Evolutionary conservation across 2,888 invertebrate genomes (phyloP), one percentile per base, ranked within the genome.

Genomic region (Oscheius myriophilus): DNA sequence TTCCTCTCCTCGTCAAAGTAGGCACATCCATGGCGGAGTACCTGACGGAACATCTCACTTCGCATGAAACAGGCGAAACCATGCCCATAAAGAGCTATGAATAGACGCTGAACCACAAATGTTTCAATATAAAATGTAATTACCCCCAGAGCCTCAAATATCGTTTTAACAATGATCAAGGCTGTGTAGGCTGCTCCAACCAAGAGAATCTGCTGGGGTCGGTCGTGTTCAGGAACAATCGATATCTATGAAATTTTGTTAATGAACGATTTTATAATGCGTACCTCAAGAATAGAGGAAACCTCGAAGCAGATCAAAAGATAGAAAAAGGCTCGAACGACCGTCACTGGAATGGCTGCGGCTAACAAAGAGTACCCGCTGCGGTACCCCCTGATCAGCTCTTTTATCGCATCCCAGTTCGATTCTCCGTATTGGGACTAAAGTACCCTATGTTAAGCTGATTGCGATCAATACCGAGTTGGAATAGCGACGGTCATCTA

Each of bases 281-380:
- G 16, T 39, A 82, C 81, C 68, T 84, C 84, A 7, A 84, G 64
- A n/a, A 85, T 77, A 2, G 83, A 82, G 1, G 84, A 79, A 7
- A 84, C 81, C 75, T 84, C 81, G 72, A 84, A 84, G 67, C 84
- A 84, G 21, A 84, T 82, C 16, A 84, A 72, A 2, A 84, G 70
- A 55, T 82, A 82, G 75, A 85, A 83, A 6, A 82, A 61, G 1
- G 83, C 82, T 45, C 84, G 70, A 9, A 84, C 64, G 14, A 84
- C 76, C 1, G 83, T 84, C 1, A 78, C 75, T 14, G 84, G 84
- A 18, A 84, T 79, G 26, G 83, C 81, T 3, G 73, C 78, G 0
- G 69, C 61, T 14, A 80, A 51, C 0, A 72, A 25, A 41, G 73
- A 69, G 23, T 74, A 73, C 9, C 84, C 84, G n/a, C 62, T 69